Conservation (phyloP, 1,140 invertebrate genomes). For the Pseudomyrmex dendroicus region DNA sequence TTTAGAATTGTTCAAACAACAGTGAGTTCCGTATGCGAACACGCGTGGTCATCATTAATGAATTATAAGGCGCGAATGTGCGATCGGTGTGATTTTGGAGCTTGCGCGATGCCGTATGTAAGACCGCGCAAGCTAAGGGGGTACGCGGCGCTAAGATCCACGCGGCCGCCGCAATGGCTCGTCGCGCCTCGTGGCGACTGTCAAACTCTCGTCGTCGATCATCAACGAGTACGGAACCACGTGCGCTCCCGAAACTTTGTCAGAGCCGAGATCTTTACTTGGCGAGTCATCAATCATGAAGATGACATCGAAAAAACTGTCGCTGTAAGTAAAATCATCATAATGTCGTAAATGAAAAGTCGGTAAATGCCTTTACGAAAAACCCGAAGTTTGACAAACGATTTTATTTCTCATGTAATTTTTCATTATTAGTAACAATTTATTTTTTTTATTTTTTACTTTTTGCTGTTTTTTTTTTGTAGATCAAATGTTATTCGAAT, state of each 20-base stretch:
- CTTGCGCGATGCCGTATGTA: slow-evolving; percentile 70
- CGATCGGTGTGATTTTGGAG: slow-evolving; percentile 70
- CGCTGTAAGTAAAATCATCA: slow-evolving; percentile 33
- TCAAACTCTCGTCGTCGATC: slow-evolving; percentile 68
- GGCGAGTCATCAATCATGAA: neutral
- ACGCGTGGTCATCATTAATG: slow-evolving; percentile 16
- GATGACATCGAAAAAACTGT: slow-evolving; percentile 9
- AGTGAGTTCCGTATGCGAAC: neutral
- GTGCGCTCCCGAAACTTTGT: neutral
- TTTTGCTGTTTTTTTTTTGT: too few relatives aligned
- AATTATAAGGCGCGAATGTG: slow-evolving; percentile 33
- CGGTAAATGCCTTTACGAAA: neutral
- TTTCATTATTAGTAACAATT: neutral
- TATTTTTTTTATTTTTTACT: neutral
- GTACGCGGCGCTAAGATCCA: slow-evolving; percentile 74
- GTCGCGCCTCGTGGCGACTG: slow-evolving; percentile 76
- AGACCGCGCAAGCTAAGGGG: slow-evolving; percentile 64
- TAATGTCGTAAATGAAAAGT: neutral
- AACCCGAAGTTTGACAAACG: neutral
- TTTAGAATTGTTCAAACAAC: slow-evolving; percentile 12
- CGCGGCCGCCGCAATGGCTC: slow-evolving; percentile 77
- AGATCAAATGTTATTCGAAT: too few relatives aligned
- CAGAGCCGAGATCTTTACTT: too few relatives aligned
- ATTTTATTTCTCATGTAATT: too few relatives aligned
- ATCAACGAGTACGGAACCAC: neutral